phyloP scores from a whole-genome alignment of 2,888 invertebrate species.

The Protodeltote pygarga region DNA sequence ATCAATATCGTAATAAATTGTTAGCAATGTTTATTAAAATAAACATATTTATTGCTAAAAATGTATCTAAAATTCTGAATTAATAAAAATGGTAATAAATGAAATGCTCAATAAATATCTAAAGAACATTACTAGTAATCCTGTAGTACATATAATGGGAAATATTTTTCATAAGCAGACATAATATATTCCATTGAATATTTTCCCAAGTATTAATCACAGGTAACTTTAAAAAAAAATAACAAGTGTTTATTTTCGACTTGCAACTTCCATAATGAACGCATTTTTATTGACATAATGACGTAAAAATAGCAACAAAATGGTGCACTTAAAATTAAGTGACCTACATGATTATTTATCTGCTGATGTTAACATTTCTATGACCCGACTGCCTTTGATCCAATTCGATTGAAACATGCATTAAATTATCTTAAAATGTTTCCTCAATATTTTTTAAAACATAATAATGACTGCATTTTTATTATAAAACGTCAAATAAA shows the following conservation, averaged over 20 bases:
- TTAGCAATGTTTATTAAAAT: background rate
- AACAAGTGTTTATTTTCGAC: constrained; percentile 37
- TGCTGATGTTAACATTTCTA: constrained; percentile 20
- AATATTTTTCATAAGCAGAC: constrained; percentile 18
- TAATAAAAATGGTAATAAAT: no score
- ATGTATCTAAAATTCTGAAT: background rate
- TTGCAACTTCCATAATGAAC: constrained; percentile 37
- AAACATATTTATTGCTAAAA: background rate
- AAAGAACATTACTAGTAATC: constrained; percentile 10
- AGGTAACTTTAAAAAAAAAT: constrained; percentile 44
- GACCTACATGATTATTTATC: constrained; percentile 23
- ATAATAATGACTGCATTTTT: no score
- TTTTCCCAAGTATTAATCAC: constrained; percentile 32
- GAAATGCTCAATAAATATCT: no score
- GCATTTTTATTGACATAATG: constrained; percentile 32
- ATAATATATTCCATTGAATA: constrained; percentile 18
- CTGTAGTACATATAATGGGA: constrained; percentile 9
- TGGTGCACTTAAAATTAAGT: constrained; percentile 24
- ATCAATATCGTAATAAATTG: background rate
- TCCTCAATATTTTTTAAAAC: no score
- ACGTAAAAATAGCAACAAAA: constrained; percentile 34
- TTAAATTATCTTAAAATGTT: no score
- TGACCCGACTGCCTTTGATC: constrained; percentile 47
- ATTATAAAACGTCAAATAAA: constrained; percentile 9
- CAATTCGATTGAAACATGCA: no score